Percentiles rank a stretch among this genome's conserved stretches.
Conservation (phyloP, 2,888 invertebrate genomes). For the Leptinotarsa peninsularis region DNA sequence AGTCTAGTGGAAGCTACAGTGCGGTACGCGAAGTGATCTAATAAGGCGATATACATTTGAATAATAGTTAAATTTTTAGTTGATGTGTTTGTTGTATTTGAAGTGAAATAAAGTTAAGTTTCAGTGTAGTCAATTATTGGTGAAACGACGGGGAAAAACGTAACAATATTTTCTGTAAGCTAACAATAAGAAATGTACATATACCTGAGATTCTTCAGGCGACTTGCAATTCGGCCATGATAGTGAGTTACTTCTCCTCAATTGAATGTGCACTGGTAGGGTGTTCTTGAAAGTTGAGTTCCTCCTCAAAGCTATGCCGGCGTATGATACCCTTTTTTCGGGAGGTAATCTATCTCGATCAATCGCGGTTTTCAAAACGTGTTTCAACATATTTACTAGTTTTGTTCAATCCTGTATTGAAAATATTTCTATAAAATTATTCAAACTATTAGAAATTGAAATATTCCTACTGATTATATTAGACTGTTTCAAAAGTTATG, state of each 20-base stretch:
- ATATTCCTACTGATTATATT: not conserved
- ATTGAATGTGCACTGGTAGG: conserved; percentile 49
- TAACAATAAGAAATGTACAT: not conserved
- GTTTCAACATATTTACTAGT: conserved; percentile 61
- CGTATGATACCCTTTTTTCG: conserved; percentile 53
- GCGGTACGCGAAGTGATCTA: no score
- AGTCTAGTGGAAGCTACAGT: no score
- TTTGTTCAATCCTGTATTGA: conserved; percentile 14
- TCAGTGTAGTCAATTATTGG: no score
- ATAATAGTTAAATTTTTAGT: no score
- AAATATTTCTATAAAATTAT: not conserved
- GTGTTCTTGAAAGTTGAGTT: conserved; percentile 48
- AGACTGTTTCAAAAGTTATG: no score
- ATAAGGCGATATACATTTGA: no score
- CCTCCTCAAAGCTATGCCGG: conserved; percentile 48
- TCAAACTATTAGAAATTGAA: not conserved
- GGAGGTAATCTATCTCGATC: conserved; percentile 53
- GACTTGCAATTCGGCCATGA: conserved; percentile 61
- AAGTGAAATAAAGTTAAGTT: no score
- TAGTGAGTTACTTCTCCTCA: conserved; percentile 59
- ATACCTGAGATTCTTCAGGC: conserved; percentile 45
- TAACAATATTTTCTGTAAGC: no score
- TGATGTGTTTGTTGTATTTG: no score
- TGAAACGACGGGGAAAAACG: no score
- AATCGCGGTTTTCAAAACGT: conserved; percentile 58